phyloP scores from a whole-genome alignment of 2,113 vertebrate species.

The Cottus gobio region DNA sequence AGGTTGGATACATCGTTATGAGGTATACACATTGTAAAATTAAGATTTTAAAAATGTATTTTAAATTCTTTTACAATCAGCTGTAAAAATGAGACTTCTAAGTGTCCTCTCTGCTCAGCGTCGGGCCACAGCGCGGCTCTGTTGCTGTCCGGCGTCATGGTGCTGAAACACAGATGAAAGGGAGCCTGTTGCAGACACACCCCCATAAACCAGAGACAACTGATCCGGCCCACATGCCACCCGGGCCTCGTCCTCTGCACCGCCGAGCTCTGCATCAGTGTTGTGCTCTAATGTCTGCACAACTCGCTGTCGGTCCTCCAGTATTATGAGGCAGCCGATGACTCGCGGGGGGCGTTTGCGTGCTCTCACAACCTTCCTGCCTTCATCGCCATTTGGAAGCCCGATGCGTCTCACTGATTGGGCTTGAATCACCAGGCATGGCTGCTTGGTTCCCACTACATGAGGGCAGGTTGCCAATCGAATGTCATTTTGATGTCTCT shows the following conservation, averaged over 20 bases:
- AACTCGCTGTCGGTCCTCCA: not conserved
- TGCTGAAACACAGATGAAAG: constrained; percentile 50
- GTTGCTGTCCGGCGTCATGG: constrained; percentile 49
- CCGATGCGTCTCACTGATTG: not conserved
- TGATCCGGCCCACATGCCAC: too few species aligned
- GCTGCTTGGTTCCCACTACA: too few species aligned
- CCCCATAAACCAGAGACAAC: not conserved
- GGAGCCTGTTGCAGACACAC: constrained; percentile 8
- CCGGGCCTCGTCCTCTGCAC: too few species aligned
- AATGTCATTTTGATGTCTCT: too few species aligned
- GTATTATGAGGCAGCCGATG: not conserved
- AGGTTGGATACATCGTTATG: too few species aligned
- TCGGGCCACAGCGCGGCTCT: constrained; percentile 6
- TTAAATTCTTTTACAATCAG: not conserved
- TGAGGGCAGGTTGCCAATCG: too few species aligned
- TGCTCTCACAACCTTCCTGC: not conserved
- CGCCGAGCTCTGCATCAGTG: too few species aligned
- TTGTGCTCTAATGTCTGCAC: not conserved
- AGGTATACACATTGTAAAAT: not conserved
- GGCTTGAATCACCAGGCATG: too few species aligned
- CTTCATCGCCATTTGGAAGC: not conserved
- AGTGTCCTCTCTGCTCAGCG: constrained; percentile 60
- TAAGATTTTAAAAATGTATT: too few species aligned
- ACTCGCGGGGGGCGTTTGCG: too few species aligned
- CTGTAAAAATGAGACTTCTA: not conserved